Evolutionary conservation across 64 coral and sea anemone species (phyloP).

Genomic region (Porites australiensis): DNA sequence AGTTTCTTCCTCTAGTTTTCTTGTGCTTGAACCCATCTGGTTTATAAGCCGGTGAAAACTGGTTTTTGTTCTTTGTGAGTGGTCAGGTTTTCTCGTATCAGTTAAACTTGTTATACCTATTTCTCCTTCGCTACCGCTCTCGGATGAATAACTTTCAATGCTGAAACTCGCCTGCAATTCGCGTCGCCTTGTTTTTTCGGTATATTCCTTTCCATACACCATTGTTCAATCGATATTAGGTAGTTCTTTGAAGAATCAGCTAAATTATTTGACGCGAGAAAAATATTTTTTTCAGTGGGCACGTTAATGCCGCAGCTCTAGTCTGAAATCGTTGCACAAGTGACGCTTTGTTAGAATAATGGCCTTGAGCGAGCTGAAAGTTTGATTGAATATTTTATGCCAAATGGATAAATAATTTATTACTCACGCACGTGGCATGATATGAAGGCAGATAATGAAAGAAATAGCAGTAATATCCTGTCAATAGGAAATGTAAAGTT

Average conservation of each 20-base stretch:
- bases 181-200: neutral
- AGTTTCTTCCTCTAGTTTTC: slow-evolving; percentile 21
- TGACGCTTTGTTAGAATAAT: neutral
- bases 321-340: neutral
- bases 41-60: neutral
- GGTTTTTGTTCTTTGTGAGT: slow-evolving; percentile 8
- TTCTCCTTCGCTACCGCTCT: slow-evolving; percentile 29
- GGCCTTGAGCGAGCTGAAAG: neutral
- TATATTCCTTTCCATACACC: slow-evolving; percentile 2
- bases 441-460: neutral
- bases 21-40: slow-evolving; percentile 41
- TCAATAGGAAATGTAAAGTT: too few species aligned
- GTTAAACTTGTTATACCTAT: neutral
- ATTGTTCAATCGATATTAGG: neutral
- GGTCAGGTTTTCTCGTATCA: neutral
- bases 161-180: slow-evolving; percentile 12
- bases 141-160: slow-evolving; percentile 35
- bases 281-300: neutral
- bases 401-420: slow-evolving; percentile 8
- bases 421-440: neutral
- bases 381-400: slow-evolving; percentile 44
- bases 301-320: neutral
- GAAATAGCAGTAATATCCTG: neutral
- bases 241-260: too few species aligned
- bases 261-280: too few species aligned